Base-by-base conservation (phyloP, 2,113 vertebrate species). In the Epinephelus moara region DNA sequence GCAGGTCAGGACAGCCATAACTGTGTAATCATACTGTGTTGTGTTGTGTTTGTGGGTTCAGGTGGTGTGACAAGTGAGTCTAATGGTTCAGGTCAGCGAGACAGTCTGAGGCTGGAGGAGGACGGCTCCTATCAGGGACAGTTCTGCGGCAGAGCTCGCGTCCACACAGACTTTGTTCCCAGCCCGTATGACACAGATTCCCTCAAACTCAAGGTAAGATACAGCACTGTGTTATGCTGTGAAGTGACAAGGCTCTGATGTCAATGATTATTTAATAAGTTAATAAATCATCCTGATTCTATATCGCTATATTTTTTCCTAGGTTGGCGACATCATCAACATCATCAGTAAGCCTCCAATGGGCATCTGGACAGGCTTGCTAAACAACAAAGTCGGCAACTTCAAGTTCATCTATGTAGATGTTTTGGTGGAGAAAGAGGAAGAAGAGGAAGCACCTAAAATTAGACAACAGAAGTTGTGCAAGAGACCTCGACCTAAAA, bases 401-500 rank as follows among this genome's bases (percentile, higher is more conserved):
- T 99, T 99, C 91, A 99, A 99, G 91, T 99, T 99, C 89, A 98
- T 99, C 93, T 99, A 99, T 0, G 98, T 99, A 19, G 96, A 99
- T 62, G 80, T 97, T 94, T 71, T 96, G 88, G 80, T 73, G 59
- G 95, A 95, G 63, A 87, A 91, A 68, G 96, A 97, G 89, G 96
- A 96, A 30, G 96, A 98, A 66, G 96, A 96, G 25, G 96, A 97
- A 82, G 69, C 76, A 8, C 91, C 96, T 42, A 97, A 96, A 88
- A 96, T 94, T 88, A 96, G 96, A 86, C 85, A 91, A 0, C 93
- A 94, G 45, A 95, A 94, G 89, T 89, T 95, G 72, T 96, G 94
- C 90, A 96, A 93, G 84, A 95, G 79, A 23, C 95, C 94, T 70
- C 95, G 96, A 59, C 95, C 96, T 0, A 96, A 96, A 92, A 97